Base-by-base conservation (phyloP, 2,797 vertebrate genomes). In the Bradypodion ventrale region DNA sequence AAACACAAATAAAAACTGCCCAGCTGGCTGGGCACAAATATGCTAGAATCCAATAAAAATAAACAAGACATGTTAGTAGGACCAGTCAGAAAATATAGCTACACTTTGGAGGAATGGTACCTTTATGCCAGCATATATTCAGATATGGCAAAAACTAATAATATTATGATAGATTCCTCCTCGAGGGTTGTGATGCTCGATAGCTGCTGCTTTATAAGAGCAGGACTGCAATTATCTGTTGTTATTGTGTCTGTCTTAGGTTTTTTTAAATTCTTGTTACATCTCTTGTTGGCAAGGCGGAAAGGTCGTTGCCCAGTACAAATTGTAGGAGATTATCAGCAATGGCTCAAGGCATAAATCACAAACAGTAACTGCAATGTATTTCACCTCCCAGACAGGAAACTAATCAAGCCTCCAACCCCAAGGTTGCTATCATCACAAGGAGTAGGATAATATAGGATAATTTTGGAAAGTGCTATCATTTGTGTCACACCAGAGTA, bases 391-490 rank as follows among this genome's bases (percentile, higher is more conserved):
- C 89, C 84, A 83, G 83, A 79, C 88, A 93, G 92, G 84, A 94
- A 93, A 90, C 89, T 88, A 89, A 89, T 82, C 79, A 85, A 90
- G 79, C 70, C 52, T 81, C 84, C 78, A 74, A 78, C 83, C 85
- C 85, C 87, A 3, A 81, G 85, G 89, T 87, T 88, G 82, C 86
- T 92, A 90, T 83, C 90, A 77, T 81, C 84, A 89, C 87, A 85
- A 90, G 76, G 80, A 80, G 88, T 87, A 81, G 84, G 83, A 87
- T 93, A 94, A 94, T 94, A 92, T 78, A 81, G 87, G 70, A 80
- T 89, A 92, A 91, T 93, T 93, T 89, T 92, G 87, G 37, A 73
- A 87, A 82, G 37, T 0, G 2, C 85, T 90, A 88, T 92, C 92
- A 87, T 89, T 88, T 93, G 86, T 91, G 89, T 92, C 92, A 90